A percentile compares a stretch with the other conserved stretches of the same genome.
phyloP scores from a whole-genome alignment of 2,113 vertebrate species.

The Hemiscyllium ocellatum region DNA sequence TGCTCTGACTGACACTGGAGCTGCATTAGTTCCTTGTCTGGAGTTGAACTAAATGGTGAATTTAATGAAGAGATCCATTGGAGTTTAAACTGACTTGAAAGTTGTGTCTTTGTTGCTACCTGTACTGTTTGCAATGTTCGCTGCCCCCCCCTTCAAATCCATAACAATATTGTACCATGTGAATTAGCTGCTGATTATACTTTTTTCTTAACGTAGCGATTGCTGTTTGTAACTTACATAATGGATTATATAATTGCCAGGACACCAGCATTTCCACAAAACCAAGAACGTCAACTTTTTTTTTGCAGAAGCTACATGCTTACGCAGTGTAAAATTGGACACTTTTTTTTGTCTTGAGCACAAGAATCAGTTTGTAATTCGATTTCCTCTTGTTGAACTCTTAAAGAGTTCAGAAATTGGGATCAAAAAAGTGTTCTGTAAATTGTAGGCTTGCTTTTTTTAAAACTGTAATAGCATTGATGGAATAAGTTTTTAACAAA shows the following conservation, averaged over 20 bases:
- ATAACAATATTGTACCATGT: not conserved
- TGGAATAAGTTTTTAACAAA: not conserved
- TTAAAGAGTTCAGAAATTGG: not conserved
- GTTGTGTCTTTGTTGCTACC: not conserved
- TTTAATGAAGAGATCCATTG: not conserved
- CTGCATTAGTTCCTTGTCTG: not conserved
- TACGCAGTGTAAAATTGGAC: not conserved
- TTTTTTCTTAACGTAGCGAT: not conserved
- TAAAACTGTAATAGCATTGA: not conserved
- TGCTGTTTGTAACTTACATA: not conserved
- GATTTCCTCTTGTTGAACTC: not conserved
- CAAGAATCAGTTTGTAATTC: not conserved
- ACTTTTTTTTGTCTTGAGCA: not conserved
- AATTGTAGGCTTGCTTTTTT: not conserved
- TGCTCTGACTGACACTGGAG: not conserved
- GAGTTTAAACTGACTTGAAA: not conserved
- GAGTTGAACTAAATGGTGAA: not conserved
- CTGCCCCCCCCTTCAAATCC: not conserved
- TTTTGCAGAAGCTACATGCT: not conserved
- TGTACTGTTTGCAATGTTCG: not conserved
- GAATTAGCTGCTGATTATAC: not conserved
- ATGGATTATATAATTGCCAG: not conserved
- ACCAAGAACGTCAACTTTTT: not conserved
- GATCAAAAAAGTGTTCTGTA: not conserved
- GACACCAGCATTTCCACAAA: not conserved